These are phyloP conservation scores for Ambastaia sidthimunki DNA, from an alignment of 2,797 vertebrate species.

Conservation along the genomic window DNA sequence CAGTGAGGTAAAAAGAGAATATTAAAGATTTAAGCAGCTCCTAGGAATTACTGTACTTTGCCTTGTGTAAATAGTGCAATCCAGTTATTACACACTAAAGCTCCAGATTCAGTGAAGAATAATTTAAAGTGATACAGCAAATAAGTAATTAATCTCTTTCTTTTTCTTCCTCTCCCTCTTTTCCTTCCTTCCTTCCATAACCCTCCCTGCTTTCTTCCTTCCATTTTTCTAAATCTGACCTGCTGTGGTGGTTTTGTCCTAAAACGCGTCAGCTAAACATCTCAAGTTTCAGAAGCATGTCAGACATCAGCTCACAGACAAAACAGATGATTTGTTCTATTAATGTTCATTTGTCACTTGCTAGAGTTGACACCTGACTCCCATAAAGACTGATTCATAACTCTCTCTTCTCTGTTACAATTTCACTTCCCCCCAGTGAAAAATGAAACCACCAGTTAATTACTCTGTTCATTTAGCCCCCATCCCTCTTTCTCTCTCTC, in stretches of 20 bases:
- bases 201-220: neutral
- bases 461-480: constrained; percentile 28
- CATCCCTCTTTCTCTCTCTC: constrained; percentile 6
- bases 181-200: neutral
- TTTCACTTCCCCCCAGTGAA: constrained; percentile 46
- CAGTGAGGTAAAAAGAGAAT: constrained; percentile 42
- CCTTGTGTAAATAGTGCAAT: constrained; percentile 12
- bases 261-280: constrained; percentile 2
- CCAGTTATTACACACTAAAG: constrained; percentile 8
- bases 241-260: neutral
- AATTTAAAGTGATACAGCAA: neutral
- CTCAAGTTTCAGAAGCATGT: constrained; percentile 31
- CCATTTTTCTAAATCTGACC: neutral
- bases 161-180: neutral
- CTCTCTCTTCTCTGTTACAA: constrained; percentile 29
- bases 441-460: constrained; percentile 52
- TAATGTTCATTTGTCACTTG: constrained; percentile 47
- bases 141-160: neutral
- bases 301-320: constrained; percentile 29
- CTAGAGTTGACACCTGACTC: constrained; percentile 47
- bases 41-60: constrained; percentile 24
- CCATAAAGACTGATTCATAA: constrained; percentile 50
- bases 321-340: constrained; percentile 48
- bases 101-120: neutral
- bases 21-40: constrained; percentile 30